Base-by-base conservation (phyloP, 2,888 invertebrate genomes). In the Microplitis deprimator region DNA sequence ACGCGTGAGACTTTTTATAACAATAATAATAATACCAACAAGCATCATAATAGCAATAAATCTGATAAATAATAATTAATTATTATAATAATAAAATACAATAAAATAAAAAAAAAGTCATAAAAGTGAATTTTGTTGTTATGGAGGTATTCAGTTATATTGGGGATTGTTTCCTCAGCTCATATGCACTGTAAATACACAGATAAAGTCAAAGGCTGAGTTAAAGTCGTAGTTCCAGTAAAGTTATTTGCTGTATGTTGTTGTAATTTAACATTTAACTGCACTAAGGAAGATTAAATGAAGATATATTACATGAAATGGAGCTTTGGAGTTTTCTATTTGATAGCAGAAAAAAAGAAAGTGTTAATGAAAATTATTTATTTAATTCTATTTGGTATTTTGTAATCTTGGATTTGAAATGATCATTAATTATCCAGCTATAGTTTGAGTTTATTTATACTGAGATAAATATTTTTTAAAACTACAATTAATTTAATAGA, bases 1-100 rank as follows among this genome's bases (percentile, higher is more conserved):
- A 38, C 61, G 59, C 40, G 61, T 61, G 39, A 71, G 71, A 61
- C 61, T 71, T 61, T 71, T 61, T 16, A 60, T 16, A 59, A 59
- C 10, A 50, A 5, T 29, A 38, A 29, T 29, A 29, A 29, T 29
- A 29, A 29, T 29, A 29, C 29, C 4, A 29, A 29, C 29, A 29
- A 29, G 29, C 29, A 29, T 29, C 29, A 29, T 29, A 29, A 4
- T 4, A 4, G 29, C 29, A 29, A 29, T 29, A 29, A 29, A 29
- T 29, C 29, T 29, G 29, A 29, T 29, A 29, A 29, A 29, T 29
- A 29, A 29, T 29, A 6, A 41, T 4, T 5, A 20, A 20, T n/a
- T 50, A 8, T 8, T 39, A n/a, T 40, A 17, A 41, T 16, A 68
- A n/a, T 17, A 68, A 17, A 38, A 38, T 6, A n/a, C 10, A 67